These are phyloP conservation scores for Gracilinanus agilis DNA, from an alignment of 2,113 vertebrate genomes.

Conservation along the genomic window DNA sequence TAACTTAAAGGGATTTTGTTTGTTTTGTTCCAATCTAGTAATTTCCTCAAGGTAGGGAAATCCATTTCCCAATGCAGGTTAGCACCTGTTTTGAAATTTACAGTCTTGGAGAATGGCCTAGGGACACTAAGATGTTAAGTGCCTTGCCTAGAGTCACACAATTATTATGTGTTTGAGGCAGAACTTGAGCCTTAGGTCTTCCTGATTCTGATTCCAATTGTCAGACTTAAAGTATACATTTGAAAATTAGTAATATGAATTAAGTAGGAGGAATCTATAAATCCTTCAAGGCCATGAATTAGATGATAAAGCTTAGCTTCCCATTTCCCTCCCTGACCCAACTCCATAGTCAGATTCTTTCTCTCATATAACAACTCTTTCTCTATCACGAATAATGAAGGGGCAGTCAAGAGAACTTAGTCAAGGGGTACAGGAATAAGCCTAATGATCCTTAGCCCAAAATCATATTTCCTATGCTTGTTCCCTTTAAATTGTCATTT, in stretches of 20 bases:
- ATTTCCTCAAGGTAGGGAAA: not conserved
- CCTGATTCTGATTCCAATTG: not conserved
- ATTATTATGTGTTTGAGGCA: not conserved
- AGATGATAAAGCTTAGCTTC: not conserved
- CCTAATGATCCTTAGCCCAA: not conserved
- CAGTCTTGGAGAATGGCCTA: not conserved
- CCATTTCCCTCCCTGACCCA: not conserved
- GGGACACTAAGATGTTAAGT: not conserved
- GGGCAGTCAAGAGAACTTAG: constrained; percentile 33
- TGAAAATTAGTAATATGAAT: not conserved
- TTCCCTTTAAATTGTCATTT: not conserved
- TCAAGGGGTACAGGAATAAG: not conserved
- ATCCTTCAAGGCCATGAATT: not conserved
- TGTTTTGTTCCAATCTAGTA: not conserved
- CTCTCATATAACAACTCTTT: not conserved
- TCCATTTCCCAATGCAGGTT: not conserved
- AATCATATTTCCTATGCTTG: not conserved
- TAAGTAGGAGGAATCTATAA: not conserved
- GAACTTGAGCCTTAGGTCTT: not conserved
- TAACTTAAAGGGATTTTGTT: not conserved
- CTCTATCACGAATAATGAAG: not conserved
- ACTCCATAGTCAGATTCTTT: not conserved
- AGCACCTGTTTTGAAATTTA: not conserved
- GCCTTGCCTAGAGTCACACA: not conserved
- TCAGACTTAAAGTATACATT: not conserved